These are phyloP conservation scores for Sinocyclocheilus anshuiensis DNA, from an alignment of 2,113 vertebrate species.

Conservation along the genomic window DNA sequence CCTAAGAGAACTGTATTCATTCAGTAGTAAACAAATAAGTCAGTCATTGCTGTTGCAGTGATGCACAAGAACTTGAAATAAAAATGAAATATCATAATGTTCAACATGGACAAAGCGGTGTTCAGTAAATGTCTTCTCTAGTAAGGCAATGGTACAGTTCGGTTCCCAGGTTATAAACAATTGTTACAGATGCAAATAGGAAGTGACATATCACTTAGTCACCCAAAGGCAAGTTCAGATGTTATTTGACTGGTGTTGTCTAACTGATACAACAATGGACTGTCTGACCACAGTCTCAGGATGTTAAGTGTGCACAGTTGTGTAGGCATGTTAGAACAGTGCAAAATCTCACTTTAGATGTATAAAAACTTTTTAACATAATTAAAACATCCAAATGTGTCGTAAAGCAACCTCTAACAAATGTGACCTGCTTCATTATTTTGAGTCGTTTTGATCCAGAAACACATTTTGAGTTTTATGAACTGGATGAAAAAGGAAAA, in stretches of 20 bases:
- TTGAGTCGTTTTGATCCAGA: background rate
- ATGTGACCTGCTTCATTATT: background rate
- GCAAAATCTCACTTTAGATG: background rate
- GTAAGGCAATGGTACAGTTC: slow-evolving; percentile 1
- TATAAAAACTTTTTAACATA: background rate
- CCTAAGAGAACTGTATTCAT: background rate
- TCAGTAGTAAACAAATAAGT: background rate
- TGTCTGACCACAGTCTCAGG: slow-evolving; percentile 35
- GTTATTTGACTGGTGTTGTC: slow-evolving; percentile 34
- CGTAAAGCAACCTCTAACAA: background rate
- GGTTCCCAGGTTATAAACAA: slow-evolving; percentile 40
- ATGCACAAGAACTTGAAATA: background rate
- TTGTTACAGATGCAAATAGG: slow-evolving; percentile 38
- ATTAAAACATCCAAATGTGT: too few relatives aligned
- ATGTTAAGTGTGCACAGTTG: background rate
- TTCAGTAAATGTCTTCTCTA: slow-evolving; percentile 31
- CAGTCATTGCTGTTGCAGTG: background rate
- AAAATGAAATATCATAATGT: background rate
- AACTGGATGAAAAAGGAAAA: too few relatives aligned
- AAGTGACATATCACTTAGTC: slow-evolving; percentile 28
- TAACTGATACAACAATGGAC: slow-evolving; percentile 39
- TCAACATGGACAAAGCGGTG: background rate
- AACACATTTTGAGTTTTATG: too few relatives aligned
- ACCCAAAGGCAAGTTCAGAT: slow-evolving; percentile 32
- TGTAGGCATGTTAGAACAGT: background rate